These are phyloP conservation scores for Tethya wilhelma DNA, from an alignment of 37 sponge, comb jelly and placozoan genomes.

Conservation along the genomic window DNA sequence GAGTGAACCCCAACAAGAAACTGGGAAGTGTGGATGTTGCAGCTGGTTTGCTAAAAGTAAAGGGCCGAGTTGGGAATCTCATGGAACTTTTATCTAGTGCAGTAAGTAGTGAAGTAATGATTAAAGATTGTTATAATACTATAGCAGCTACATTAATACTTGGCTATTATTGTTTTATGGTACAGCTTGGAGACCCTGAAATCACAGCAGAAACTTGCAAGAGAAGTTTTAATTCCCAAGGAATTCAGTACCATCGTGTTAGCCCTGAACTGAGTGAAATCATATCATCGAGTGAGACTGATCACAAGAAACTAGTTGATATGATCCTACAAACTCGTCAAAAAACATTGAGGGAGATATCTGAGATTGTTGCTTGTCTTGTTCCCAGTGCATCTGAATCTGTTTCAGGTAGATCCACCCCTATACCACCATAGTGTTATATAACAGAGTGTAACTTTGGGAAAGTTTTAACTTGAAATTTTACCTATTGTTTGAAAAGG, in stretches of 20 bases:
- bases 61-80: slow-evolving; percentile 5
- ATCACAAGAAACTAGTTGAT: slow-evolving; percentile 21
- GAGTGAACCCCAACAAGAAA: background rate
- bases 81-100: slow-evolving; percentile 18
- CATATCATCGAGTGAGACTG: slow-evolving; percentile 27
- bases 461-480: too few species aligned
- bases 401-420: too few species aligned
- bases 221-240: background rate
- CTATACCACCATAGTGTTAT: too few species aligned
- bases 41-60: background rate
- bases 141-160: background rate
- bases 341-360: too few species aligned
- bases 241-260: slow-evolving; percentile 35
- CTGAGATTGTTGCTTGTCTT: background rate
- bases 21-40: background rate
- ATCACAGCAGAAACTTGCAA: slow-evolving; percentile 11
- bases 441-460: too few species aligned
- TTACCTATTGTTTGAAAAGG: too few species aligned
- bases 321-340: too few species aligned
- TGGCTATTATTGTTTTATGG: background rate
- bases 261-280: slow-evolving; percentile 31
- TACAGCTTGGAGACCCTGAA: slow-evolving; percentile 34
- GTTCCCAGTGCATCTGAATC: background rate
- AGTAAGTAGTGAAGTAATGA: slow-evolving; percentile 20
- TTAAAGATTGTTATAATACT: too few species aligned